Evolutionary conservation across 2,797 vertebrate genomes (phyloP).

Genomic region (Crocidura indochinensis): DNA sequence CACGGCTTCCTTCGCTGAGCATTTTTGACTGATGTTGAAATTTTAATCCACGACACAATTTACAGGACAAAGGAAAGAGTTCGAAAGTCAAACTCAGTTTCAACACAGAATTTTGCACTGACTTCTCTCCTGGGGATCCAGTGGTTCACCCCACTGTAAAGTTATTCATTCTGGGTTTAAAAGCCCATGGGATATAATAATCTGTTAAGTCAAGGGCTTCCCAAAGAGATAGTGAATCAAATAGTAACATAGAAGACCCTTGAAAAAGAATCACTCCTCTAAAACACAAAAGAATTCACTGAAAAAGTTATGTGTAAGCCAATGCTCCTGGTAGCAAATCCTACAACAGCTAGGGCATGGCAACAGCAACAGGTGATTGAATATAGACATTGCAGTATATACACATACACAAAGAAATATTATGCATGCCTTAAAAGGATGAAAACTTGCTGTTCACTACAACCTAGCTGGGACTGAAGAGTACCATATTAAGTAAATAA

Average conservation of each 20-base stretch:
- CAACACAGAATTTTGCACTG: neutral
- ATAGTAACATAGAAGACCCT: neutral
- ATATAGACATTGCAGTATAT: no score
- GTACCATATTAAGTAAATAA: no score
- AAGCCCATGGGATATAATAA: neutral
- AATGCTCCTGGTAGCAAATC: no score
- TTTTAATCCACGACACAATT: conserved; percentile 36
- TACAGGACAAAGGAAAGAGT: conserved; percentile 63
- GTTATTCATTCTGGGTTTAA: neutral
- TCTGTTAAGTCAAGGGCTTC: neutral
- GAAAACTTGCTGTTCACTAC: no score
- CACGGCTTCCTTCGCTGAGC: neutral
- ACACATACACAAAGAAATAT: no score
- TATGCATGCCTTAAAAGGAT: no score
- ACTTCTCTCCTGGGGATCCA: neutral
- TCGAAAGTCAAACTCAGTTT: conserved; percentile 50
- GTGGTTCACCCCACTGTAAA: no score
- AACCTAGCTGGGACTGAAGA: no score
- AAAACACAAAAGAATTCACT: no score
- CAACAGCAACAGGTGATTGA: no score
- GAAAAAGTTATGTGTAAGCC: no score
- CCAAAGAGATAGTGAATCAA: conserved; percentile 1
- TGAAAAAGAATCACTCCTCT: neutral
- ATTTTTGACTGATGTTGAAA: conserved; percentile 37
- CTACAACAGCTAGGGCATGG: no score